Conservation (phyloP, 2,797 vertebrate species). For the Ataeniobius toweri region DNA sequence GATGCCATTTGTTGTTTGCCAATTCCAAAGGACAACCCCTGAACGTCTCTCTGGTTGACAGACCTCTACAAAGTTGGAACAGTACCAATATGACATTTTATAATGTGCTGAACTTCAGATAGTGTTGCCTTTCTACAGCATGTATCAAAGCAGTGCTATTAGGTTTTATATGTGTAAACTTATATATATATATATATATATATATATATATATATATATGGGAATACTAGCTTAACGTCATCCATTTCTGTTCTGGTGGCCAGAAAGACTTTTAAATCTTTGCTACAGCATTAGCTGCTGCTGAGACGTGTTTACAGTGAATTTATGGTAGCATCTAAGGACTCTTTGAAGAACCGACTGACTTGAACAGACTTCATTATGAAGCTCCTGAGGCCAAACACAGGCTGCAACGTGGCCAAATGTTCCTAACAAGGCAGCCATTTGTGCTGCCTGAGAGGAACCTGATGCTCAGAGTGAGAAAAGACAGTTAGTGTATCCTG, state of each 20-base stretch:
- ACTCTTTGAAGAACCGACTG: slow-evolving; percentile 19
- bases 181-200: slow-evolving; percentile 35
- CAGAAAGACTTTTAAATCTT: slow-evolving; percentile 43
- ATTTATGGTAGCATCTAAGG: slow-evolving; percentile 29
- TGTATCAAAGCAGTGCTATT: slow-evolving; percentile 59
- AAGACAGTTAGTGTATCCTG: slow-evolving; percentile 39
- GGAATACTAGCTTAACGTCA: slow-evolving; percentile 29
- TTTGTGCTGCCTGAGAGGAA: slow-evolving; percentile 24
- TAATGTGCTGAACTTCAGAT: slow-evolving; percentile 50
- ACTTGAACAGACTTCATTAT: slow-evolving; percentile 15
- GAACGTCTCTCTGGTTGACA: slow-evolving; percentile 37
- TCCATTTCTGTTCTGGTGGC: slow-evolving; percentile 54
- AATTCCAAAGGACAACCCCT: slow-evolving; percentile 48
- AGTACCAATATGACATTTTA: slow-evolving; percentile 44
- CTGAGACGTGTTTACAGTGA: slow-evolving; percentile 71
- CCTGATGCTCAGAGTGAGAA: slow-evolving; percentile 25
- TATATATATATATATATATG: slow-evolving; percentile 13
- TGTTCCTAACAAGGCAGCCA: slow-evolving; percentile 2
- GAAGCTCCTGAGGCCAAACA: slow-evolving; percentile 31
- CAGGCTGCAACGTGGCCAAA: slow-evolving; percentile 15
- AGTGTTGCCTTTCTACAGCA: slow-evolving; percentile 55
- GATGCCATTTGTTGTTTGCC: slow-evolving; percentile 67
- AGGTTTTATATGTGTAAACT: slow-evolving; percentile 64
- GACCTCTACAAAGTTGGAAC: slow-evolving; percentile 34
- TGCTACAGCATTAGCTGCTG: slow-evolving; percentile 49